Conservation (phyloP, 2,888 invertebrate species). For the Hyposoter didymator region DNA sequence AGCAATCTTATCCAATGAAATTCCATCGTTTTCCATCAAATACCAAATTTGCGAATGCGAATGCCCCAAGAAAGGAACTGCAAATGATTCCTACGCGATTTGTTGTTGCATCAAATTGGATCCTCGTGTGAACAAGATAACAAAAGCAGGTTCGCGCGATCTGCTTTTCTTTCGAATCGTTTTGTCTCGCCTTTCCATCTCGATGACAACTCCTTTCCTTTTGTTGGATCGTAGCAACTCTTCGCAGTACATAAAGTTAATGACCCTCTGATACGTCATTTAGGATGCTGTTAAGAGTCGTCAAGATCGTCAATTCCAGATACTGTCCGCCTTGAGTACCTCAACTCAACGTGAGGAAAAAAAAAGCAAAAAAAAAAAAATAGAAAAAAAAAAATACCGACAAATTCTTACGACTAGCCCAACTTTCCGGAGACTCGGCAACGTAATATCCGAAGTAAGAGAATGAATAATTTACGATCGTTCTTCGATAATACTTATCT, state of each 20-base stretch:
- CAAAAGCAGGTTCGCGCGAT: slow-evolving; percentile 50
- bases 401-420: slow-evolving; percentile 34
- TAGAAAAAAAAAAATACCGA: slow-evolving; percentile 8
- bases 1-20: neutral
- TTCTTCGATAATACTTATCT: slow-evolving; percentile 61
- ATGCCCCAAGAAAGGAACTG: slow-evolving; percentile 42
- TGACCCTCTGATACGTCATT: slow-evolving; percentile 64
- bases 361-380: neutral
- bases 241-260: slow-evolving; percentile 38
- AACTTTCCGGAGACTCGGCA: slow-evolving; percentile 49
- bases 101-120: slow-evolving; percentile 55
- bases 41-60: slow-evolving; percentile 64
- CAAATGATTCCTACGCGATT: slow-evolving; percentile 22
- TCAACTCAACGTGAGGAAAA: neutral
- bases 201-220: neutral
- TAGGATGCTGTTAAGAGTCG: slow-evolving; percentile 64
- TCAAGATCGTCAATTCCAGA: slow-evolving; percentile 65
- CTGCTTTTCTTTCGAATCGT: neutral
- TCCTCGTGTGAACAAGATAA: slow-evolving; percentile 34
- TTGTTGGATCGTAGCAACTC: slow-evolving; percentile 18
- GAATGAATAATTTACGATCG: slow-evolving; percentile 64
- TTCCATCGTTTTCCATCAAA: slow-evolving; percentile 3
- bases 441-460: slow-evolving; percentile 51
- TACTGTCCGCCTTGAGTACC: slow-evolving; percentile 34
- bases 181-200: neutral